Conservation (phyloP, 2,797 vertebrate species). For the Morus bassanus region DNA sequence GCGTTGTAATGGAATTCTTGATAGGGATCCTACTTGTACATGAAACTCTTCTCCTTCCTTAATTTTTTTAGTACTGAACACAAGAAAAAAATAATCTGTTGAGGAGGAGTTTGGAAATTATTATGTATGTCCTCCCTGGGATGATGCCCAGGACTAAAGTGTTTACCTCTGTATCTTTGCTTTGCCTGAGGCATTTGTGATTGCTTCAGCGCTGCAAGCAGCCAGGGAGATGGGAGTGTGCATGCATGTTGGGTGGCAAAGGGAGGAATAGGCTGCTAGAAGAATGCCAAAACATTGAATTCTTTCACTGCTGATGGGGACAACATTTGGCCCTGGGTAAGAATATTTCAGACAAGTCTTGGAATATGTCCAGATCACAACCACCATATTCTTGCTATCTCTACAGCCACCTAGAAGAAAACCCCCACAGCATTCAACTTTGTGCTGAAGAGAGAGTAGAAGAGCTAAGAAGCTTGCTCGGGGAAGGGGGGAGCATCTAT, state of each 20-base stretch:
- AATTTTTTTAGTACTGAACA: neutral
- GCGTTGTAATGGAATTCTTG: neutral
- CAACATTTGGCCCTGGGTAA: slow-evolving; percentile 4
- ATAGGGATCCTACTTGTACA: neutral
- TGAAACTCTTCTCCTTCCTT: neutral
- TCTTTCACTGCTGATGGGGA: neutral
- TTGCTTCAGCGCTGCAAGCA: neutral
- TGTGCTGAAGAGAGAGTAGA: neutral
- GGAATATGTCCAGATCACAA: neutral
- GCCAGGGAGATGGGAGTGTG: neutral
- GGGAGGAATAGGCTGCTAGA: neutral
- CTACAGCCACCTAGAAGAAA: neutral
- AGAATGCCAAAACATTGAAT: neutral
- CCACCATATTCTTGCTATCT: neutral
- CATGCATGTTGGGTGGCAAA: neutral
- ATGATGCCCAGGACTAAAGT: neutral
- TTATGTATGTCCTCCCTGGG: neutral
- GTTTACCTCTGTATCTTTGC: slow-evolving; percentile 16
- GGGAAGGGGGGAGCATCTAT: neutral
- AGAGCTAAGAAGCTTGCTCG: neutral
- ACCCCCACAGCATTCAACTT: neutral
- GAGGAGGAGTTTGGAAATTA: neutral
- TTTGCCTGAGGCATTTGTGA: slow-evolving; percentile 11
- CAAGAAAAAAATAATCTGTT: neutral
- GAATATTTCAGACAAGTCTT: slow-evolving; percentile 1